Evolutionary conservation across 2,888 invertebrate species (phyloP).

Genomic region (Heteromyza rotundicornis): DNA sequence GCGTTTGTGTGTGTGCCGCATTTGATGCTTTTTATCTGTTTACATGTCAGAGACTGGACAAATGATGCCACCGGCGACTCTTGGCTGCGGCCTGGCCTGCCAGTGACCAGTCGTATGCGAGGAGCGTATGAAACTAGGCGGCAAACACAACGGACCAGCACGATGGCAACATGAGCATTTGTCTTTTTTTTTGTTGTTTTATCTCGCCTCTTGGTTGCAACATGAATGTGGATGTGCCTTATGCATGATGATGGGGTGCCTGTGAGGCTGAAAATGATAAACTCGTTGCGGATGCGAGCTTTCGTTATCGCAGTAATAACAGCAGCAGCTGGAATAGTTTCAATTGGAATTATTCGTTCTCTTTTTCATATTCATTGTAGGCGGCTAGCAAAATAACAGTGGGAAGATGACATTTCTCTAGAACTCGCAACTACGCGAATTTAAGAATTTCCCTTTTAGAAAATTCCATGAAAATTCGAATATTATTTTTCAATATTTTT

Average conservation of each 20-base stretch:
- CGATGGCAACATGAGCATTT: too few relatives aligned
- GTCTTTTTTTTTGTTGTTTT: too few relatives aligned
- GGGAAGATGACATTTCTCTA: too few relatives aligned
- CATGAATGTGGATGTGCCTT: background rate
- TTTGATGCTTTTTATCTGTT: constrained; percentile 24
- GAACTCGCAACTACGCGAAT: too few relatives aligned
- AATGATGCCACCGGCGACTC: constrained; percentile 32
- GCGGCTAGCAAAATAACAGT: too few relatives aligned
- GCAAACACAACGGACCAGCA: too few relatives aligned
- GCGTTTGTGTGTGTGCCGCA: background rate
- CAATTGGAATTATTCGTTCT: too few relatives aligned
- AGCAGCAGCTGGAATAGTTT: background rate
- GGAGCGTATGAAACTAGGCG: background rate
- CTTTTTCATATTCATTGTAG: too few relatives aligned
- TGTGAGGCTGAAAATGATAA: background rate
- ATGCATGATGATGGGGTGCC: background rate
- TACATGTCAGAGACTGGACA: constrained; percentile 30
- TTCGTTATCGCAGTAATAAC: background rate
- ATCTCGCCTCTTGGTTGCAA: background rate
- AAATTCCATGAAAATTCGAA: too few relatives aligned
- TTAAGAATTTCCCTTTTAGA: too few relatives aligned
- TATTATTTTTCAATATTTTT: too few relatives aligned
- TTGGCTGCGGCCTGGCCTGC: too few relatives aligned
- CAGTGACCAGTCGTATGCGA: background rate
- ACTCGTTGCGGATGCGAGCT: background rate